Conservation (phyloP, 2,797 vertebrate species). For the Heteromormyrus szaboi region DNA sequence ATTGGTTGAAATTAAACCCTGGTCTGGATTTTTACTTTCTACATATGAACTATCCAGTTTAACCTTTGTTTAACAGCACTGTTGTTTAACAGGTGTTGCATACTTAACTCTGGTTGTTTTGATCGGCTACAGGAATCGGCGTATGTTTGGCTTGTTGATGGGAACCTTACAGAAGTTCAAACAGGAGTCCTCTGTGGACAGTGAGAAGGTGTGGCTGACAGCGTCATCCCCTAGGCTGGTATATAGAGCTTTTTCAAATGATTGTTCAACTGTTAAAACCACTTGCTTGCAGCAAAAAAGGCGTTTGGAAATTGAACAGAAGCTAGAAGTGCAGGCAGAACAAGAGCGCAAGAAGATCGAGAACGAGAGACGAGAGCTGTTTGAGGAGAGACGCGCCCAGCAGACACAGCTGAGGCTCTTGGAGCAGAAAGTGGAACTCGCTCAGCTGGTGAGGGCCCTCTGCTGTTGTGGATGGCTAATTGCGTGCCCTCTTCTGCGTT, state of each 20-base stretch:
- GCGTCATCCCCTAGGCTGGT: background rate
- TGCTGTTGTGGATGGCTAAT: background rate
- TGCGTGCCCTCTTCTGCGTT: background rate
- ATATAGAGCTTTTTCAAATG: background rate
- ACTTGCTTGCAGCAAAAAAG: conserved; percentile 76
- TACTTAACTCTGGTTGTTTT: conserved; percentile 6
- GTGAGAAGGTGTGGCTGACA: conserved; percentile 74
- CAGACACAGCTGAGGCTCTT: conserved; percentile 92
- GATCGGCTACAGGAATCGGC: conserved; percentile 78
- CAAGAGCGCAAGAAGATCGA: conserved; percentile 91
- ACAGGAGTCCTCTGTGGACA: conserved; percentile 89
- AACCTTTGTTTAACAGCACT: background rate
- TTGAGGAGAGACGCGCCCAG: conserved; percentile 93
- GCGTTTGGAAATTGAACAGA: conserved; percentile 93
- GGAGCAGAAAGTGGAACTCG: conserved; percentile 97
- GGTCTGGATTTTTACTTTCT: background rate
- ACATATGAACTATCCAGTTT: background rate
- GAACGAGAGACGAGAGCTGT: conserved; percentile 86
- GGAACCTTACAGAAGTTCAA: conserved; percentile 98
- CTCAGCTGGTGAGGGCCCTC: conserved; percentile 77
- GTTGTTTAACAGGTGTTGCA: background rate
- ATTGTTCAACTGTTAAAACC: background rate
- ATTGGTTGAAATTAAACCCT: background rate
- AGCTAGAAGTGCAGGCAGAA: conserved; percentile 95
- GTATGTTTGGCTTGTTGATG: conserved; percentile 99